Evolutionary conservation across 2,888 invertebrate species (phyloP), one percentile per base, ranked within the genome.

Genomic region (Flexamia atlantica): DNA sequence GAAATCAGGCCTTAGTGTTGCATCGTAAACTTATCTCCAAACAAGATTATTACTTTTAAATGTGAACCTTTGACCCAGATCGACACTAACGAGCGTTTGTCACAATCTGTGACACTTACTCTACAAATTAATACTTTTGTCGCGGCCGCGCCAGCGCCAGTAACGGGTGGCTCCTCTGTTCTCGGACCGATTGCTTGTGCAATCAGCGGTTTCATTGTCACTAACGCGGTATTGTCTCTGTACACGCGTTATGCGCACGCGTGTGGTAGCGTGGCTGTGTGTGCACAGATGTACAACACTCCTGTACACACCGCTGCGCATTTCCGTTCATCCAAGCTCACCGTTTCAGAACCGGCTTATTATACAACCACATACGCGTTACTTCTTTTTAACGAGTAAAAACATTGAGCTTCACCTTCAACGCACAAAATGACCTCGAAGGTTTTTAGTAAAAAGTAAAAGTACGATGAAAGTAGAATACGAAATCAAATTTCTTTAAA

Each of bases 141-240:
- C 4, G 9, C 36, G 36, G 36, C 36, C 9, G 5, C 36, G 36
- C 4, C 36, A 36, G 36, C n/a, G n/a, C n/a, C n/a, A n/a, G 36
- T 36, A 36, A 9, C 36, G 36, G 36, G 25, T 30, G 32, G 68
- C 68, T 32, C 68, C 68, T 7, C 68, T 17, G 14, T 32, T 68
- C 30, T 32, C 14, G 23, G 23, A 28, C 25, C 40, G 36, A 70
- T 23, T 17, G 32, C 23, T 36, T 36, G 36, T 36, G 40, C 20
- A 70, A 70, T 70, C 70, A 70, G 40, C 70, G 40, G 70, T 36
- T 68, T 68, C 40, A 70, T 70, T 70, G 70, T 70, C 36, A 9
- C 32, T 70, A 36, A 70, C 36, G 40, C 70, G 40, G 70, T 40
- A 70, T 70, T 70, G 70, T 70, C 70, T 70, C 20, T 42, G 72